Percentiles rank a stretch among this genome's conserved stretches.
Conservation (phyloP, 64 coral and sea anemone species). For the Cladopsammia gracilis region DNA sequence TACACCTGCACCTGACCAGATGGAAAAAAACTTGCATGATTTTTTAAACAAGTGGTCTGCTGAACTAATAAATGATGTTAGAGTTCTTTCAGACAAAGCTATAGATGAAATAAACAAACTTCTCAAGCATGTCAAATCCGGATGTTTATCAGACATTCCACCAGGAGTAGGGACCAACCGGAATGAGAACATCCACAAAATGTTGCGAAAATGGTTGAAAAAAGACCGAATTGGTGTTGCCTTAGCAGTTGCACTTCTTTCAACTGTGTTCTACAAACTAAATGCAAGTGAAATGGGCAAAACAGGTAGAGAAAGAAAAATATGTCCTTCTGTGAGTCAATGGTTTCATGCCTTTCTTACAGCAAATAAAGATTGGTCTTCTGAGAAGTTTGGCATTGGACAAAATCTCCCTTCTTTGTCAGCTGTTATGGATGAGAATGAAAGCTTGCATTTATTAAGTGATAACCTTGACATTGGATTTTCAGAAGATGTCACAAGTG, state of each 20-base stretch:
- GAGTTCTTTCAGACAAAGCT: conserved; percentile 37
- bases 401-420: conserved; percentile 22
- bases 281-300: conserved; percentile 17
- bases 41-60: conserved; percentile 55
- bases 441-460: not conserved
- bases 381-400: conserved; percentile 49
- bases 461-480: conserved; percentile 39
- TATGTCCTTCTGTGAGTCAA: conserved; percentile 28
- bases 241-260: conserved; percentile 60
- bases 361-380: not conserved
- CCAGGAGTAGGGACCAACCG: conserved; percentile 47
- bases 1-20: conserved; percentile 31
- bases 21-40: conserved; percentile 35
- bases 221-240: conserved; percentile 65
- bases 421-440: conserved; percentile 23
- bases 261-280: conserved; percentile 48
- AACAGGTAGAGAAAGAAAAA: conserved; percentile 20
- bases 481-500: conserved; percentile 9
- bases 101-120: conserved; percentile 64
- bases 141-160: conserved; percentile 64
- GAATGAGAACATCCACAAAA: conserved; percentile 56
- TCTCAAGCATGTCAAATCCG: conserved; percentile 38
- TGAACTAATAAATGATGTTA: conserved; percentile 17
- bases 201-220: conserved; percentile 53
- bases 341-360: conserved; percentile 47